Evolutionary conservation across 2,888 invertebrate species (phyloP).

Genomic region (Venustoraphidia nigricollis): DNA sequence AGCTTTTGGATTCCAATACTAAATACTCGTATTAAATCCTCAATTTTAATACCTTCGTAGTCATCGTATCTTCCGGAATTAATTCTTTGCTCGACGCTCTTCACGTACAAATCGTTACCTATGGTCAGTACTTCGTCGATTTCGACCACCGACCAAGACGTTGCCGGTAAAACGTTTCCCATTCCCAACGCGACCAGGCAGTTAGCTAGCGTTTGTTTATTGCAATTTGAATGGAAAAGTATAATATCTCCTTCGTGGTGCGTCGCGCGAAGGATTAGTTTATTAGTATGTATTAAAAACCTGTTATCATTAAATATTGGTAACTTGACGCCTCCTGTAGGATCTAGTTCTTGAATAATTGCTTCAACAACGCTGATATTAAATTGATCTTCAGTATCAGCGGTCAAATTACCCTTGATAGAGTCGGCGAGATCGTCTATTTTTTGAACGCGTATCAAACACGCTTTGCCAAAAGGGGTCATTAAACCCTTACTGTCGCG

Average conservation of each 20-base stretch:
- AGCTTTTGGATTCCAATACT: no score
- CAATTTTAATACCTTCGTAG: no score
- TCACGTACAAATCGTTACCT: conserved; percentile 21
- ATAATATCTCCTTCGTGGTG: conserved; percentile 15
- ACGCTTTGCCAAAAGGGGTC: conserved; percentile 24
- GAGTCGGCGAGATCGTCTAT: conserved; percentile 21
- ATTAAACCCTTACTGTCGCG: conserved; percentile 37
- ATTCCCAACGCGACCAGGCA: conserved; percentile 21
- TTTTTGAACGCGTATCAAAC: conserved; percentile 23
- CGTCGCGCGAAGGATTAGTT: conserved; percentile 20
- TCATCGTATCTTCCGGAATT: no score
- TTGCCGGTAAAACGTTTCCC: conserved; percentile 19
- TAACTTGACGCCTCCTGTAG: conserved; percentile 11
- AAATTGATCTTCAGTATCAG: conserved; percentile 18
- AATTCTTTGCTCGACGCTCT: conserved; percentile 1
- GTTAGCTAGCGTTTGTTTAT: conserved; percentile 25
- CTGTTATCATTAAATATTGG: no score
- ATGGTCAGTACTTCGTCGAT: conserved; percentile 22
- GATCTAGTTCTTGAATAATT: conserved; percentile 17
- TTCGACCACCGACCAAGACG: conserved; percentile 20
- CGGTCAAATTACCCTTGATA: conserved; percentile 23
- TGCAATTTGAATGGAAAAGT: conserved; percentile 11
- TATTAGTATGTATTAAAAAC: no score
- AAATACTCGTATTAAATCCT: no score
- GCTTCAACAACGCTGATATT: conserved; percentile 22